phyloP scores from a whole-genome alignment of 1,140 invertebrate species.

The Polypedilum vanderplanki region DNA sequence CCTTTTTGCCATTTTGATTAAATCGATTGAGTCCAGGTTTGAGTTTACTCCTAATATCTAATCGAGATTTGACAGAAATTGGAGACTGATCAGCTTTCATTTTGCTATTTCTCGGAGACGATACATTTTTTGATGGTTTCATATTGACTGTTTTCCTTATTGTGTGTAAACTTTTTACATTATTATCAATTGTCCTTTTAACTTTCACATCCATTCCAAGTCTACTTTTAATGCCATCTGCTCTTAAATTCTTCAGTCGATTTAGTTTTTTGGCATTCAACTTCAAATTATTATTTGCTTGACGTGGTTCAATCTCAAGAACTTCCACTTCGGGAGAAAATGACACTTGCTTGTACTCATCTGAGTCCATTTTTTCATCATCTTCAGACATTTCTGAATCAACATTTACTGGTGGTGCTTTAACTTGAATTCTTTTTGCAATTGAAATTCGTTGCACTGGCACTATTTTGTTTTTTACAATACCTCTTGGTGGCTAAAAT shows the following conservation, averaged over 20 bases:
- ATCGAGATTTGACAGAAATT: not conserved
- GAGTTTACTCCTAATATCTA: slow-evolving; percentile 19
- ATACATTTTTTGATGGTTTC: slow-evolving; percentile 39
- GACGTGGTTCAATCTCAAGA: slow-evolving; percentile 38
- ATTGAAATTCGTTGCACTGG: slow-evolving; percentile 30
- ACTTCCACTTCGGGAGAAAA: slow-evolving; percentile 42
- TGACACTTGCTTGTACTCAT: slow-evolving; percentile 40
- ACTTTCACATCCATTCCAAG: slow-evolving; percentile 33
- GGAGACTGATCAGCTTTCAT: slow-evolving; percentile 41
- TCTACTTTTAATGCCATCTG: slow-evolving; percentile 38
- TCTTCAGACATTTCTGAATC: slow-evolving; percentile 33
- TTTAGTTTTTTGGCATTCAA: slow-evolving; percentile 33
- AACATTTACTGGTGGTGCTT: slow-evolving; percentile 38
- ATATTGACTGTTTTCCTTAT: slow-evolving; percentile 40
- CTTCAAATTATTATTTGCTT: slow-evolving; percentile 38
- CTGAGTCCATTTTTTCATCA: slow-evolving; percentile 37
- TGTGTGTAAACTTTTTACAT: slow-evolving; percentile 34
- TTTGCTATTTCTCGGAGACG: slow-evolving; percentile 34
- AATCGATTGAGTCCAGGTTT: slow-evolving; percentile 31
- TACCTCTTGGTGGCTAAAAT: not conserved
- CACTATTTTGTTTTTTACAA: not conserved
- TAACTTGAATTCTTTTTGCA: slow-evolving; percentile 40
- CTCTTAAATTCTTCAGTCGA: slow-evolving; percentile 28
- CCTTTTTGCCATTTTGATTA: not conserved
- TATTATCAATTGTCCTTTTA: not conserved